These are phyloP conservation scores for Epinephelus lanceolatus DNA, from an alignment of 2,113 vertebrate species.

Conservation along the genomic window DNA sequence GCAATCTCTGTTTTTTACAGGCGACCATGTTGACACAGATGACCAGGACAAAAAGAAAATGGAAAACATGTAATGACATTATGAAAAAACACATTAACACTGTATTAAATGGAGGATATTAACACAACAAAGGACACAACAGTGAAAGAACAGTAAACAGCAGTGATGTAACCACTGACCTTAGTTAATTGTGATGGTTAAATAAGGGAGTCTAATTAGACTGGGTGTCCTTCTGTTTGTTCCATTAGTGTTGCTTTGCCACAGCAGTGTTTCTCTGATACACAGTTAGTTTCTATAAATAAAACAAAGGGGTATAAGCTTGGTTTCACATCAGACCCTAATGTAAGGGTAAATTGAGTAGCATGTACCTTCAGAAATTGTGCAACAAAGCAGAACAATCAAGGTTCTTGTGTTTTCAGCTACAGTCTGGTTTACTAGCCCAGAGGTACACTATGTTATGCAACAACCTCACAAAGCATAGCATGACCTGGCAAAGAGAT, in stretches of 20 bases:
- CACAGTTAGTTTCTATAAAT: slow-evolving; percentile 7
- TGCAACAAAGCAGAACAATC: slow-evolving; percentile 34
- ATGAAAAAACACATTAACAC: not conserved
- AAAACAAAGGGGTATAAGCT: not conserved
- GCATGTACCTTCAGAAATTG: slow-evolving; percentile 19
- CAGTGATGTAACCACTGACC: slow-evolving; percentile 9
- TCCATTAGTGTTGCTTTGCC: not conserved
- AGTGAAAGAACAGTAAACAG: slow-evolving; percentile 21
- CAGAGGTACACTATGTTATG: slow-evolving; percentile 24
- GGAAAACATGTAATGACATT: not conserved
- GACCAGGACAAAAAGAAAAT: not conserved
- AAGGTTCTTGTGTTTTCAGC: slow-evolving; percentile 44
- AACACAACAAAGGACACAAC: not conserved
- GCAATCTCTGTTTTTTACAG: not conserved
- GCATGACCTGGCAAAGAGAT: slow-evolving; percentile 2
- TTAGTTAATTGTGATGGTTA: slow-evolving; percentile 10
- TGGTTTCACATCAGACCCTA: not conserved
- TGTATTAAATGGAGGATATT: slow-evolving; percentile 5
- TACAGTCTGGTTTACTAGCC: slow-evolving; percentile 19
- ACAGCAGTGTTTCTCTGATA: not conserved
- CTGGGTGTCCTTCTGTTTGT: slow-evolving; percentile 2
- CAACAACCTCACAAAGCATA: slow-evolving; percentile 11
- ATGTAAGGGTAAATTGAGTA: not conserved
- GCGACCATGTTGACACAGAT: not conserved
- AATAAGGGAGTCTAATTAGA: slow-evolving; percentile 26